Percentiles rank a stretch among this genome's conserved stretches.
These are phyloP conservation scores for Neofelis nebulosa DNA, from an alignment of 2,113 vertebrate species.

Conservation along the genomic window DNA sequence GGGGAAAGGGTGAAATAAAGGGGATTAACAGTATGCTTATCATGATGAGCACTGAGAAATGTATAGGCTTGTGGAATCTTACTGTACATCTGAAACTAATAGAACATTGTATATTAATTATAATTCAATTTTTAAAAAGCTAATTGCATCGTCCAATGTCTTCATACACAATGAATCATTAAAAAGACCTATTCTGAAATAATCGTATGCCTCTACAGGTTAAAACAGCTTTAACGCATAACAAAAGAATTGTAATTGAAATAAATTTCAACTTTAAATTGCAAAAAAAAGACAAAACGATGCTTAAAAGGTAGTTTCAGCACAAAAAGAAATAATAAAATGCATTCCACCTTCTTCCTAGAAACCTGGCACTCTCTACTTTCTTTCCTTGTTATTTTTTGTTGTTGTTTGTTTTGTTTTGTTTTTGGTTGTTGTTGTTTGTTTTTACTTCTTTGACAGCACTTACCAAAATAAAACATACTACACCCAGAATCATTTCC, in stretches of 20 bases:
- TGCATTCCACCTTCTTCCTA: background rate
- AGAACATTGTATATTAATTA: background rate
- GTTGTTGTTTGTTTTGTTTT: background rate
- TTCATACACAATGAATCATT: slow-evolving; percentile 74
- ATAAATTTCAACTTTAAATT: slow-evolving; percentile 67
- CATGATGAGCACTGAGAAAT: background rate
- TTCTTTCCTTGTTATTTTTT: background rate
- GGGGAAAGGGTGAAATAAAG: background rate
- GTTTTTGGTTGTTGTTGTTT: background rate
- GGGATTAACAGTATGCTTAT: background rate
- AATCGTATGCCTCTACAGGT: slow-evolving; percentile 67
- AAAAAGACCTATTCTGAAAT: slow-evolving; percentile 72
- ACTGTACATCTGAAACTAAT: background rate
- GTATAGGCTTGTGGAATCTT: background rate
- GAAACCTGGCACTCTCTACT: background rate
- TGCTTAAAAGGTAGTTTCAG: background rate
- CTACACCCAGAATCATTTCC: background rate
- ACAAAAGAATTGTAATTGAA: slow-evolving; percentile 70
- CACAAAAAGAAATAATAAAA: background rate
- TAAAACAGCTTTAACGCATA: slow-evolving; percentile 69
- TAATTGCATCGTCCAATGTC: slow-evolving; percentile 75
- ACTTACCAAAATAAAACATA: background rate
- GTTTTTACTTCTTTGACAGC: background rate
- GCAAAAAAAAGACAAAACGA: too few relatives aligned
- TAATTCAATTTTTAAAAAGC: slow-evolving; percentile 34